Conservation (phyloP, 2,888 invertebrate genomes). For the Gymnoscelis rufifasciata region DNA sequence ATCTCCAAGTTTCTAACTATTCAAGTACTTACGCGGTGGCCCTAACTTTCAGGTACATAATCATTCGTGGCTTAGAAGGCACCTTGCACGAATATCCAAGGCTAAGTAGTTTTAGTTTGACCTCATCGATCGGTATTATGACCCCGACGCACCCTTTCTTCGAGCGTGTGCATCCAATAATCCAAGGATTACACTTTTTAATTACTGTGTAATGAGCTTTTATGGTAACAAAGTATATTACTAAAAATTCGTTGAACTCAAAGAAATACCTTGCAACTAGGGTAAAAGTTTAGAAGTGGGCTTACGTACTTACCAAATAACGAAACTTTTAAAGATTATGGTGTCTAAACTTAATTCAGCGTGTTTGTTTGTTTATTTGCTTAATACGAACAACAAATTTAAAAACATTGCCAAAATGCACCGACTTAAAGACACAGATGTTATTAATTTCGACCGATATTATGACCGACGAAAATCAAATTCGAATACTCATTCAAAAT, state of each 20-base stretch:
- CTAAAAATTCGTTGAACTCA: background rate
- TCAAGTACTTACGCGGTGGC: background rate
- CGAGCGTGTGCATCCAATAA: constrained; percentile 18
- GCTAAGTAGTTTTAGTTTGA: constrained; percentile 44
- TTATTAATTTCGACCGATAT: too few relatives aligned
- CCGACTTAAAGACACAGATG: too few relatives aligned
- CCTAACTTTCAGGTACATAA: constrained; percentile 2
- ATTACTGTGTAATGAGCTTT: constrained; percentile 3
- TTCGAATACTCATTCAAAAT: background rate
- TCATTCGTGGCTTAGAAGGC: constrained; percentile 12
- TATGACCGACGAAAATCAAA: too few relatives aligned
- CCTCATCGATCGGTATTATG: constrained; percentile 55
- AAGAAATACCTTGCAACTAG: background rate
- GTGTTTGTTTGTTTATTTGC: too few relatives aligned
- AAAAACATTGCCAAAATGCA: too few relatives aligned
- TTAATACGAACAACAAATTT: too few relatives aligned
- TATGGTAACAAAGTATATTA: background rate
- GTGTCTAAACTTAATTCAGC: too few relatives aligned
- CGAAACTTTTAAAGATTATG: too few relatives aligned
- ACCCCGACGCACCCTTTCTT: constrained; percentile 36
- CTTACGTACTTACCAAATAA: too few relatives aligned
- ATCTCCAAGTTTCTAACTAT: background rate
- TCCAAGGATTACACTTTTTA: constrained; percentile 2
- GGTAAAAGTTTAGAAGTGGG: too few relatives aligned
- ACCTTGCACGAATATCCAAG: constrained; percentile 34